Evolutionary conservation across 1,140 invertebrate species (phyloP).

Genomic region (Sycophaga agraensis): DNA sequence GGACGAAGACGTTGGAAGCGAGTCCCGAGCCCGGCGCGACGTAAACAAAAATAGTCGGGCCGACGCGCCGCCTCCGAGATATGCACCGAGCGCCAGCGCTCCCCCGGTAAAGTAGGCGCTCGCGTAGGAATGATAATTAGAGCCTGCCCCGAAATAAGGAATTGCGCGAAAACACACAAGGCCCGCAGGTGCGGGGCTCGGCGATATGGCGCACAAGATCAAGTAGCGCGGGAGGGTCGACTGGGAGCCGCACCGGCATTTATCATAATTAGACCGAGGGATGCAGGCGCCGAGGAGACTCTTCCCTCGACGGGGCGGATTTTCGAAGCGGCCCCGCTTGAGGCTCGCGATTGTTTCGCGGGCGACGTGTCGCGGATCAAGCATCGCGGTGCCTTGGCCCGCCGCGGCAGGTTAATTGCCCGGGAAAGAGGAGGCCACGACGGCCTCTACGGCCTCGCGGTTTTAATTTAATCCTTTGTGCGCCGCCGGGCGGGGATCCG

Average conservation of each 20-base stretch:
- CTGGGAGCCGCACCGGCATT: neutral
- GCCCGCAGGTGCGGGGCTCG: neutral
- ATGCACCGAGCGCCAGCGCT: no score
- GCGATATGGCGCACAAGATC: conserved; percentile 11
- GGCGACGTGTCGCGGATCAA: no score
- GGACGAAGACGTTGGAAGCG: no score
- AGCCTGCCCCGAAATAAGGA: conserved; percentile 23
- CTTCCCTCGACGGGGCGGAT: neutral
- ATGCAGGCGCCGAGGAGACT: neutral
- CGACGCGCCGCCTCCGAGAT: no score
- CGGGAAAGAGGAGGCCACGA: no score
- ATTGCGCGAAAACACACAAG: conserved; percentile 22
- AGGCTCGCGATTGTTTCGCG: no score
- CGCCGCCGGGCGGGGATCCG: no score
- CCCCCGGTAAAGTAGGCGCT: no score
- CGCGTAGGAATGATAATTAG: conserved; percentile 29
- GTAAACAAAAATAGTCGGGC: no score
- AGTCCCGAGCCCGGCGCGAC: no score
- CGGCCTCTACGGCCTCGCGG: neutral
- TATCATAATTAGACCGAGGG: conserved; percentile 30
- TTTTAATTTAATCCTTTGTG: conserved; percentile 14
- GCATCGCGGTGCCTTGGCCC: no score
- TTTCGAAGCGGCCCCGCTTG: neutral
- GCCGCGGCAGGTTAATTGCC: no score
- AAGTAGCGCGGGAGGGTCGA: conserved; percentile 10